phyloP scores from a whole-genome alignment of 2,888 invertebrate species.

The Brachypterus glaber region DNA sequence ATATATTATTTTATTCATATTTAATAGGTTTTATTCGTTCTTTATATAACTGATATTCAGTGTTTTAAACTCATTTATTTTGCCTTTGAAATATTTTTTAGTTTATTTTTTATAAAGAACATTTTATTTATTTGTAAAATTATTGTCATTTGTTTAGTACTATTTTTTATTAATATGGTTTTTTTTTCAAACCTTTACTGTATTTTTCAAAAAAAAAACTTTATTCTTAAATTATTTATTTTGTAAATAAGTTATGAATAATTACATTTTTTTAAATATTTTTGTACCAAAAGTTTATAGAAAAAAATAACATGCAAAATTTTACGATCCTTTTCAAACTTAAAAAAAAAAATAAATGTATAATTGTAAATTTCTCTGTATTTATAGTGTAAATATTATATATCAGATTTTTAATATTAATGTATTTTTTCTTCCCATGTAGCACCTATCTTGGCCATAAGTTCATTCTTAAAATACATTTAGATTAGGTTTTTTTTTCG shows the following conservation, averaged over 20 bases:
- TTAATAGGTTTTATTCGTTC: too few relatives aligned
- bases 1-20: too few relatives aligned
- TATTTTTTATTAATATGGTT: neutral
- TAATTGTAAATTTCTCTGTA: slow-evolving; percentile 17
- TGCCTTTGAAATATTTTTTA: too few relatives aligned
- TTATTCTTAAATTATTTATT: slow-evolving; percentile 10
- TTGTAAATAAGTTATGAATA: slow-evolving; percentile 8
- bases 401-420: slow-evolving; percentile 22
- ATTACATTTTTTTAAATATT: slow-evolving; percentile 13
- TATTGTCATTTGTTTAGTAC: neutral
- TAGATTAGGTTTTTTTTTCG: slow-evolving; percentile 31
- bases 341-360: neutral
- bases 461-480: slow-evolving; percentile 28
- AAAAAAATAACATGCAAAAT: too few relatives aligned
- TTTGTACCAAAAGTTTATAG: too few relatives aligned
- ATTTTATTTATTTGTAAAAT: neutral
- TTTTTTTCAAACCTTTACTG: slow-evolving; percentile 1
- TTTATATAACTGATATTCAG: too few relatives aligned
- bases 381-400: slow-evolving; percentile 22
- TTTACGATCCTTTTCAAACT: too few relatives aligned
- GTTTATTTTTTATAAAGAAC: slow-evolving; percentile 1
- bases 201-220: too few relatives aligned
- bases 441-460: slow-evolving; percentile 36
- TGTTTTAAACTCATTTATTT: slow-evolving; percentile 5
- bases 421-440: slow-evolving; percentile 26